A percentile compares a stretch with the other conserved stretches of the same genome.
phyloP scores from a whole-genome alignment of 2,797 vertebrate genomes.

The Tragopan temminckii region DNA sequence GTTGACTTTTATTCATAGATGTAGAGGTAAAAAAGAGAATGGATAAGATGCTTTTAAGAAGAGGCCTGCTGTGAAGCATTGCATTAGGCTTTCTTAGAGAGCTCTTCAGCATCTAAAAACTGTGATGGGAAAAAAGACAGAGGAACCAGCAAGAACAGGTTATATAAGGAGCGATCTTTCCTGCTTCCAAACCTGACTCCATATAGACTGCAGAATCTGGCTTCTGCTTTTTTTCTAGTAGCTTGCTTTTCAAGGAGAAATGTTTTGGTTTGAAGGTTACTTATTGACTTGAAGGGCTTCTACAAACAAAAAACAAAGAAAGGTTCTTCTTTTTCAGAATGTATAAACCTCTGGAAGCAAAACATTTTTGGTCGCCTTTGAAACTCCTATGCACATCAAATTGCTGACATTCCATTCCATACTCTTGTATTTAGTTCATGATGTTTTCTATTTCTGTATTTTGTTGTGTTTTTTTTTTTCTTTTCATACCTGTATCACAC shows the following conservation, averaged over 20 bases:
- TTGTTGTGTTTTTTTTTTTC: background rate
- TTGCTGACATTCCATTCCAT: background rate
- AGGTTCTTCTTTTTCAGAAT: background rate
- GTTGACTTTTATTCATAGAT: background rate
- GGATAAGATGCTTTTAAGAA: background rate
- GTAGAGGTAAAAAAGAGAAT: background rate
- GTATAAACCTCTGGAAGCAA: constrained; percentile 41
- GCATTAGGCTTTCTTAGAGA: background rate
- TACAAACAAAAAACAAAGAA: constrained; percentile 33
- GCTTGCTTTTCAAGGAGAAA: constrained; percentile 10
- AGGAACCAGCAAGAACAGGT: background rate
- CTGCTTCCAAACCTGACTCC: background rate
- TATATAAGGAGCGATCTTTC: background rate
- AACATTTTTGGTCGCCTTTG: background rate
- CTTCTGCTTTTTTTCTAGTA: background rate
- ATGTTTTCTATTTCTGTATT: constrained; percentile 1
- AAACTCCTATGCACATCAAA: background rate
- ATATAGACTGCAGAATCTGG: background rate
- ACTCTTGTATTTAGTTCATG: background rate
- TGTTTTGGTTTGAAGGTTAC: background rate
- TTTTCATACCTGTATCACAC: background rate
- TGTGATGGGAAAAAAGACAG: background rate
- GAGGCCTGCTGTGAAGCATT: background rate
- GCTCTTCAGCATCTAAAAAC: background rate
- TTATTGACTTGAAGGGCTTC: background rate